Percentiles rank a stretch among this genome's conserved stretches.
Evolutionary conservation across 2,113 vertebrate genomes (phyloP).

Genomic region (Pygoscelis adeliae): DNA sequence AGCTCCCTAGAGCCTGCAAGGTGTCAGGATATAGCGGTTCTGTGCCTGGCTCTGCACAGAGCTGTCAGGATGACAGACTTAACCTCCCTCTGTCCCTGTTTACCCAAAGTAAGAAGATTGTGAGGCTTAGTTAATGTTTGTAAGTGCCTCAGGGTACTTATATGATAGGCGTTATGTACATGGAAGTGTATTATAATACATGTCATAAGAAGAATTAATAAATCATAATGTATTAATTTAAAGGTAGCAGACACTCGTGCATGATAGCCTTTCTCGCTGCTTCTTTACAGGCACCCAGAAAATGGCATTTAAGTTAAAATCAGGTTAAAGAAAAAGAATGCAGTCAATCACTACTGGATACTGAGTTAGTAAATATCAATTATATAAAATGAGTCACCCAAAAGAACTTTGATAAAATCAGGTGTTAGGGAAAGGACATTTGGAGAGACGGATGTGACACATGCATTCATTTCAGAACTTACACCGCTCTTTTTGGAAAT

Average conservation of each 20-base stretch:
- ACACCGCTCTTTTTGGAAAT: accelerated
- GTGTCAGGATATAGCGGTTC: neutral
- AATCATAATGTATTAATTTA: conserved; percentile 34
- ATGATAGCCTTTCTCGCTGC: neutral
- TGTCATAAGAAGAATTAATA: conserved; percentile 55
- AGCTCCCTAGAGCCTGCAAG: neutral
- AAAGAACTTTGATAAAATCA: neutral
- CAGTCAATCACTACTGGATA: neutral
- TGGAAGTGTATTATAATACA: conserved; percentile 12
- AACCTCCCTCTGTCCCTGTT: conserved; percentile 65
- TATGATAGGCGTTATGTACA: neutral
- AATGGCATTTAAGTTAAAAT: neutral
- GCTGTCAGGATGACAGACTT: conserved; percentile 59
- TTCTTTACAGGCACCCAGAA: neutral
- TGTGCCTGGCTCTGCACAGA: neutral
- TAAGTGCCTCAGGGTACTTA: conserved; percentile 59
- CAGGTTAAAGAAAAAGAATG: neutral
- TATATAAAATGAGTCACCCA: neutral
- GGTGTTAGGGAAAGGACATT: neutral
- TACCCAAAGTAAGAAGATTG: conserved; percentile 68
- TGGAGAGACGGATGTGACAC: neutral
- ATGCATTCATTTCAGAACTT: neutral
- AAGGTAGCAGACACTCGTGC: neutral
- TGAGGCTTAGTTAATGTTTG: conserved; percentile 55
- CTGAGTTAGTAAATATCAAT: neutral